Evolutionary conservation across 2,888 invertebrate species (phyloP).

Genomic region (Cheilosia impressa): DNA sequence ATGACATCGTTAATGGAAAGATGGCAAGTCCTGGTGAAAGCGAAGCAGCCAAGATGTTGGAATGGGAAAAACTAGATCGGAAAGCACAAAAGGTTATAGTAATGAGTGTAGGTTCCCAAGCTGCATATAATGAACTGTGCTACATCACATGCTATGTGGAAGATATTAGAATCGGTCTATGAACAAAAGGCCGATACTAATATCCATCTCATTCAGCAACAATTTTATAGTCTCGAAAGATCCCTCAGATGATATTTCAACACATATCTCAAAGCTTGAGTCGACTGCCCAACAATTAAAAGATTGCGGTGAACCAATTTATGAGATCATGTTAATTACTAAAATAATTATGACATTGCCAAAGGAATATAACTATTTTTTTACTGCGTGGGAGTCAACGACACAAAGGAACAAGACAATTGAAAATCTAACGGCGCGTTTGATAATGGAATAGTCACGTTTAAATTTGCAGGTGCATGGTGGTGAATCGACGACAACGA

Average conservation of each 20-base stretch:
- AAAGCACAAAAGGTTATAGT: slow-evolving; percentile 46
- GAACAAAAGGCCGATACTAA: slow-evolving; percentile 34
- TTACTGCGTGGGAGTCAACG: slow-evolving; percentile 54
- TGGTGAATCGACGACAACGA: slow-evolving; percentile 1
- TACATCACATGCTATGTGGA: slow-evolving; percentile 35
- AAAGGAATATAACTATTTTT: slow-evolving; percentile 40
- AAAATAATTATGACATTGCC: slow-evolving; percentile 45
- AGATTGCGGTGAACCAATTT: slow-evolving; percentile 56
- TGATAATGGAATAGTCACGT: slow-evolving; percentile 28
- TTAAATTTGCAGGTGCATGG: slow-evolving; percentile 21
- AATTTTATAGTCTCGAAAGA: slow-evolving; percentile 63
- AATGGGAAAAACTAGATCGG: slow-evolving; percentile 22
- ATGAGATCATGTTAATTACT: slow-evolving; percentile 33
- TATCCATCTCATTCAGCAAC: slow-evolving; percentile 65
- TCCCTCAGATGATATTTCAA: slow-evolving; percentile 52
- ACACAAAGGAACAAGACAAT: not conserved
- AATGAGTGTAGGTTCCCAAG: slow-evolving; percentile 29
- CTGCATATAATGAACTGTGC: slow-evolving; percentile 46
- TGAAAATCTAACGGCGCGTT: not conserved
- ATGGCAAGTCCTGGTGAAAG: not conserved
- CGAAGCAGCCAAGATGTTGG: not conserved
- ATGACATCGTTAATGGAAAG: slow-evolving; percentile 20
- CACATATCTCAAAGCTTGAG: slow-evolving; percentile 57
- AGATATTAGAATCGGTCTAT: slow-evolving; percentile 26
- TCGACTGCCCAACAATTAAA: slow-evolving; percentile 41